Percentiles rank a stretch among this genome's conserved stretches.
Evolutionary conservation across 2,797 vertebrate species (phyloP).

Genomic region (Eospalax fontanierii): DNA sequence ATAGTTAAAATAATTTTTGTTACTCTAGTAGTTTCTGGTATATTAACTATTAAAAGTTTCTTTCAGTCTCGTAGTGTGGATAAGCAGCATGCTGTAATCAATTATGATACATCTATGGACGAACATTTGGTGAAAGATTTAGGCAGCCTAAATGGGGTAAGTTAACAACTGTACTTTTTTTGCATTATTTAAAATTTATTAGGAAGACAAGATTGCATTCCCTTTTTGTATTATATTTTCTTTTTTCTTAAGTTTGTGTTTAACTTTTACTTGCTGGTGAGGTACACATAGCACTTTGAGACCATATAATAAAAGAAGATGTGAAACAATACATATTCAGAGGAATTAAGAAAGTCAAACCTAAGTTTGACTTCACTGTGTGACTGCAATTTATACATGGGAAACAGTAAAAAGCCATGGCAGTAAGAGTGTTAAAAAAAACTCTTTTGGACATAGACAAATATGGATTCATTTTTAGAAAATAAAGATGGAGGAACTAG

Average conservation of each 20-base stretch:
- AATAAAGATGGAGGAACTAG: conserved; percentile 35
- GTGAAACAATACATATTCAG: not conserved
- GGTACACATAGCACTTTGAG: not conserved
- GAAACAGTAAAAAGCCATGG: not conserved
- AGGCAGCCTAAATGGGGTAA: conserved; percentile 99
- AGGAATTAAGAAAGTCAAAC: not conserved
- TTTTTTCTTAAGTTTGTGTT: conserved; percentile 40
- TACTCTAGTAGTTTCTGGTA: conserved; percentile 12
- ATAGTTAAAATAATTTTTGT: not conserved
- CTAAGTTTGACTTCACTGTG: not conserved
- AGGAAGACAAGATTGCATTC: not conserved
- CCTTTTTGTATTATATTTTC: not conserved
- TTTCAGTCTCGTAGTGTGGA: conserved; percentile 98
- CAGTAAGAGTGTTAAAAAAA: not conserved
- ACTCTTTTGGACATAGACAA: not conserved
- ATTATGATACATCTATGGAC: conserved; percentile 95
- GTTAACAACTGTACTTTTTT: conserved; percentile 82
- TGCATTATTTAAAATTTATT: conserved; percentile 19
- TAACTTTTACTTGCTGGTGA: conserved; percentile 26
- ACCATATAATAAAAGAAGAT: not conserved
- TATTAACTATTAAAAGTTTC: conserved; percentile 42
- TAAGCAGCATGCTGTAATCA: conserved; percentile 99
- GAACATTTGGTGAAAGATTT: conserved; percentile 99
- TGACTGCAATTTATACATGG: conserved; percentile 29
- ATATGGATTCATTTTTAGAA: not conserved